Evolutionary conservation across 2,797 vertebrate species (phyloP).

Genomic region (Mastacembelus armatus): DNA sequence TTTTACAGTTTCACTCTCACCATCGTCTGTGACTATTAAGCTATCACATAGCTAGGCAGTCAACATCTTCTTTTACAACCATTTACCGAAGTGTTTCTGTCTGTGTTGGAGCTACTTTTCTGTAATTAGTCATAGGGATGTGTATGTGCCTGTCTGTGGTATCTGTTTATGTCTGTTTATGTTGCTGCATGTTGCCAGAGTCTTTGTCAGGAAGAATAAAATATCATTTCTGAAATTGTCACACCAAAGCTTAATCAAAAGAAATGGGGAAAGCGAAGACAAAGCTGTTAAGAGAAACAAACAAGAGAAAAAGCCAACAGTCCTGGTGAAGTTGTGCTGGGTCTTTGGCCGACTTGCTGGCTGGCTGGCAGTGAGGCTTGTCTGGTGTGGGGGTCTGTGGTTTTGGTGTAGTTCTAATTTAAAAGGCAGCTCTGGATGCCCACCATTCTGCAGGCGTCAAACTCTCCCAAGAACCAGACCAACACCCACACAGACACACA

Average conservation of each 20-base stretch:
- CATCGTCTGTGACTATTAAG: slow-evolving; percentile 59
- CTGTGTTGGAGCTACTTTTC: slow-evolving; percentile 46
- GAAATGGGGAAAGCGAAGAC: slow-evolving; percentile 49
- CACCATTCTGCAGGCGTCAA: slow-evolving; percentile 74
- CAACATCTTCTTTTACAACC: slow-evolving; percentile 69
- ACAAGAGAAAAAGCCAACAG: slow-evolving; percentile 47
- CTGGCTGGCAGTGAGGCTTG: slow-evolving; percentile 71
- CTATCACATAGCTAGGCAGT: slow-evolving; percentile 64
- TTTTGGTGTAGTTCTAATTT: slow-evolving; percentile 81
- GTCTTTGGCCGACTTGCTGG: slow-evolving; percentile 75
- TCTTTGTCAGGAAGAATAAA: slow-evolving; percentile 26
- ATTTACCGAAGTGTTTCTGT: slow-evolving; percentile 67
- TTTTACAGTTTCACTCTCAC: slow-evolving; percentile 56
- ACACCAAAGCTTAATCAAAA: slow-evolving; percentile 48
- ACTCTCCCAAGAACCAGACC: slow-evolving; percentile 45
- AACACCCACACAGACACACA: slow-evolving; percentile 44
- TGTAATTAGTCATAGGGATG: slow-evolving; percentile 61
- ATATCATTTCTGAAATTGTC: slow-evolving; percentile 41
- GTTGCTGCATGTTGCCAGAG: slow-evolving; percentile 34
- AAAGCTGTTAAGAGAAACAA: slow-evolving; percentile 57
- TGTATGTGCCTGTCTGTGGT: slow-evolving; percentile 55
- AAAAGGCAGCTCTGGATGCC: slow-evolving; percentile 73
- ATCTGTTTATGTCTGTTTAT: slow-evolving; percentile 58
- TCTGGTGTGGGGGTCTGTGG: slow-evolving; percentile 79
- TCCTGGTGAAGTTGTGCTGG: slow-evolving; percentile 59